Percentiles rank a stretch among this genome's conserved stretches.
Evolutionary conservation across 2,888 invertebrate genomes (phyloP).

Genomic region (Aphodius granarius): DNA sequence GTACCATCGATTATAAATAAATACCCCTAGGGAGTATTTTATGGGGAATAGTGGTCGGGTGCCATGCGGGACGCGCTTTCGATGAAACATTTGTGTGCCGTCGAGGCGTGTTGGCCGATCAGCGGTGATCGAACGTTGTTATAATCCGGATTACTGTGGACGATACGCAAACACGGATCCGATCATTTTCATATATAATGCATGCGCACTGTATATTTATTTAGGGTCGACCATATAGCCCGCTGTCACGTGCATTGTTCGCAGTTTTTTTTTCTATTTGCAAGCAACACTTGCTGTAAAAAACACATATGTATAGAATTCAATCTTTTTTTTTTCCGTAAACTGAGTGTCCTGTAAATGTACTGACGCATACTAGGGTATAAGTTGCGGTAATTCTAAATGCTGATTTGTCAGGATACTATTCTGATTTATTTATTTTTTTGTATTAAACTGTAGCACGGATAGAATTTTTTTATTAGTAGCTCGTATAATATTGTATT

Average conservation of each 20-base stretch:
- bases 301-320: too few relatives aligned
- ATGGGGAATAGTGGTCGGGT: neutral
- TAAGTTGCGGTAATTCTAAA: too few relatives aligned
- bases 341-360: too few relatives aligned
- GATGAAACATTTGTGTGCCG: slow-evolving; percentile 10
- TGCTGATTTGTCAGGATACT: too few relatives aligned
- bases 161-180: slow-evolving; percentile 10
- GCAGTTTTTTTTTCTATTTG: neutral
- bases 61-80: neutral
- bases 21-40: neutral
- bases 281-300: too few relatives aligned
- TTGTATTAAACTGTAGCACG: too few relatives aligned
- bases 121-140: slow-evolving; percentile 8
- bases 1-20: neutral
- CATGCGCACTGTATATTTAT: slow-evolving; percentile 1
- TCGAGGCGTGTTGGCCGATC: neutral
- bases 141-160: slow-evolving; percentile 12
- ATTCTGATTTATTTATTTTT: too few relatives aligned
- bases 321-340: too few relatives aligned
- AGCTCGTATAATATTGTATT: too few relatives aligned
- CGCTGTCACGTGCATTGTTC: neutral
- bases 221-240: slow-evolving; percentile 5
- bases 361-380: too few relatives aligned
- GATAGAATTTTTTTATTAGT: too few relatives aligned
- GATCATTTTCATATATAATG: slow-evolving; percentile 14